Percentiles rank a stretch among this genome's conserved stretches.
Conservation (phyloP, 2,113 vertebrate genomes). For the Vicugna pacos region DNA sequence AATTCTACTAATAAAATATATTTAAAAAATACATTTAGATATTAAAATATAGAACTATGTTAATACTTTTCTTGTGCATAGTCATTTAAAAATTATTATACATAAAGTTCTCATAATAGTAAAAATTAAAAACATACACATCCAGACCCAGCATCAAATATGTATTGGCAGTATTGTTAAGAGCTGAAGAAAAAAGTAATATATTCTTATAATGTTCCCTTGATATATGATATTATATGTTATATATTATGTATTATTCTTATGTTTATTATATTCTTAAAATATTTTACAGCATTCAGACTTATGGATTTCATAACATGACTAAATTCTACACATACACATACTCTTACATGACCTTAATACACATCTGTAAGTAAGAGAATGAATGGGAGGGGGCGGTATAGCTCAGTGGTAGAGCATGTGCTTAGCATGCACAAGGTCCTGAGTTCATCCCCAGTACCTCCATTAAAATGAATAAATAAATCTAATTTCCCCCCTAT, state of each 20-base stretch:
- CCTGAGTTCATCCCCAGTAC: too few species aligned
- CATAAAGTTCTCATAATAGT: neutral
- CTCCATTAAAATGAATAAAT: too few species aligned
- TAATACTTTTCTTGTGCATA: neutral
- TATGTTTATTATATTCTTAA: neutral
- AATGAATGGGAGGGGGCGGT: neutral
- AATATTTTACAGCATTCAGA: neutral
- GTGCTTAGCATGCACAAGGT: too few species aligned
- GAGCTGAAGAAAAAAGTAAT: neutral
- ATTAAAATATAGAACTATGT: neutral
- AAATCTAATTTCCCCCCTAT: too few species aligned
- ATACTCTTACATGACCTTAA: neutral
- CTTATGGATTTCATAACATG: neutral
- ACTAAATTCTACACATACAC: neutral
- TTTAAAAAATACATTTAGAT: neutral
- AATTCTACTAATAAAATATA: neutral
- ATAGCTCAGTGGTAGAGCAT: too few species aligned
- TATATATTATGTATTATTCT: neutral
- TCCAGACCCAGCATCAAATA: neutral
- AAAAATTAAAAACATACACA: neutral
- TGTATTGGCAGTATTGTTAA: neutral
- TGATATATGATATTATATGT: neutral
- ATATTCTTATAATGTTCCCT: neutral
- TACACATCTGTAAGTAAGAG: neutral
- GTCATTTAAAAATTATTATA: slow-evolving; percentile 1